phyloP scores from a whole-genome alignment of 2,888 invertebrate species.

The Acanthosepion esculentum region DNA sequence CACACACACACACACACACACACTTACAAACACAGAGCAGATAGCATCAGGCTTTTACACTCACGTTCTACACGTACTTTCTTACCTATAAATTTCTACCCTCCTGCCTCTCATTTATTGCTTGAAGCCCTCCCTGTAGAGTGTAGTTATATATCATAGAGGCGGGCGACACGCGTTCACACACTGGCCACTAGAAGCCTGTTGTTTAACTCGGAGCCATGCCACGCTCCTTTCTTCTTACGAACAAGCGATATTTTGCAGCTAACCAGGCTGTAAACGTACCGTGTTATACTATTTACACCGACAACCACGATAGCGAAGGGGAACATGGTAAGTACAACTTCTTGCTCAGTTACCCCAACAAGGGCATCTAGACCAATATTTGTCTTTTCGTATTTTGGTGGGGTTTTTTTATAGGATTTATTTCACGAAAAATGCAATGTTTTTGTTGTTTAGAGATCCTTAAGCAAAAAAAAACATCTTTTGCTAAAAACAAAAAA shows the following conservation, averaged over 20 bases:
- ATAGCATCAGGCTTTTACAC: neutral
- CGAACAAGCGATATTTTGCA: constrained; percentile 43
- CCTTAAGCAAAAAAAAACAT: neutral
- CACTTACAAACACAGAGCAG: neutral
- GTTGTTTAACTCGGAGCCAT: constrained; percentile 45
- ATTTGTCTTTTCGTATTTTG: neutral
- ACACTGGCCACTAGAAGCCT: constrained; percentile 36
- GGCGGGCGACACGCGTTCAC: constrained; percentile 40
- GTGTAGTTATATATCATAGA: constrained; percentile 38
- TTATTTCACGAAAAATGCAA: neutral
- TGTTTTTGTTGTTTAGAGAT: neutral
- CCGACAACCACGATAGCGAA: constrained; percentile 38
- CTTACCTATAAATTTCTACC: neutral
- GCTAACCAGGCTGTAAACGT: neutral
- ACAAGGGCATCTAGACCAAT: neutral
- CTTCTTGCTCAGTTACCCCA: neutral
- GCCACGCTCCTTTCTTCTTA: constrained; percentile 47
- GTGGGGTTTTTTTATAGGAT: neutral
- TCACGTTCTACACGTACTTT: neutral
- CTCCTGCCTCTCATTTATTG: neutral
- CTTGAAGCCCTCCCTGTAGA: neutral
- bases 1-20: neutral
- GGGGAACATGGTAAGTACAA: constrained; percentile 44
- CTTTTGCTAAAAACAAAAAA: no score
- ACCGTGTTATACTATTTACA: neutral